These are phyloP conservation scores for Oreochromis mossambicus DNA, from an alignment of 2,797 vertebrate genomes.

Conservation along the genomic window DNA sequence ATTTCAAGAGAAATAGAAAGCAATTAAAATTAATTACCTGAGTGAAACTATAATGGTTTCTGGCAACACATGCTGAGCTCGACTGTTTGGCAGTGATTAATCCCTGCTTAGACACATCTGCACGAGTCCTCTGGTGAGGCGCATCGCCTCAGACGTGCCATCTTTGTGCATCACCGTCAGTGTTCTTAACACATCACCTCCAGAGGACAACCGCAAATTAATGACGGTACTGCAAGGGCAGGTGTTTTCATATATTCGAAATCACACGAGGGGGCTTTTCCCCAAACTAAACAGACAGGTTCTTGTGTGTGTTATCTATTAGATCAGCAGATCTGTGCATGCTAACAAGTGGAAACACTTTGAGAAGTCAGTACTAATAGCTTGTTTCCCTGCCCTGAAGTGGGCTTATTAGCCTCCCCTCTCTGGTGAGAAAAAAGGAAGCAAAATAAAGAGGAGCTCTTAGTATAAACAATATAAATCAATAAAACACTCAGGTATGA, in stretches of 20 bases:
- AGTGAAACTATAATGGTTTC: slow-evolving; percentile 74
- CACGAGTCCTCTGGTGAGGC: slow-evolving; percentile 33
- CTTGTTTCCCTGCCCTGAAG: slow-evolving; percentile 52
- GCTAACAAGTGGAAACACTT: slow-evolving; percentile 53
- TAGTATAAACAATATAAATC: slow-evolving; percentile 41
- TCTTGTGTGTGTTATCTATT: slow-evolving; percentile 37
- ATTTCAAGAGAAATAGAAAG: slow-evolving; percentile 61
- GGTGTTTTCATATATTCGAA: slow-evolving; percentile 31
- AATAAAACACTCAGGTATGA: slow-evolving; percentile 33
- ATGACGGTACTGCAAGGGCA: slow-evolving; percentile 12
- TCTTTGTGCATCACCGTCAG: slow-evolving; percentile 7
- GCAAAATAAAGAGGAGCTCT: slow-evolving; percentile 26
- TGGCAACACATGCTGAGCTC: slow-evolving; percentile 61
- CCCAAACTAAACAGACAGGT: slow-evolving; percentile 34
- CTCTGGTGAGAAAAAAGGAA: not conserved
- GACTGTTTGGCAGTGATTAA: slow-evolving; percentile 63
- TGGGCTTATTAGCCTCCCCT: not conserved
- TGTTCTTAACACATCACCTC: slow-evolving; percentile 4
- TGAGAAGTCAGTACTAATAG: slow-evolving; percentile 40
- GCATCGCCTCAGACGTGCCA: slow-evolving; percentile 3
- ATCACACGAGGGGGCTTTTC: slow-evolving; percentile 23
- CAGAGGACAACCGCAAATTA: slow-evolving; percentile 47
- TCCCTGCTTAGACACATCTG: slow-evolving; percentile 65
- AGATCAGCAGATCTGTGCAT: slow-evolving; percentile 43
- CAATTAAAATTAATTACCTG: slow-evolving; percentile 78